phyloP scores from a whole-genome alignment of 2,888 invertebrate species.

The Leptinotarsa tumamoca region DNA sequence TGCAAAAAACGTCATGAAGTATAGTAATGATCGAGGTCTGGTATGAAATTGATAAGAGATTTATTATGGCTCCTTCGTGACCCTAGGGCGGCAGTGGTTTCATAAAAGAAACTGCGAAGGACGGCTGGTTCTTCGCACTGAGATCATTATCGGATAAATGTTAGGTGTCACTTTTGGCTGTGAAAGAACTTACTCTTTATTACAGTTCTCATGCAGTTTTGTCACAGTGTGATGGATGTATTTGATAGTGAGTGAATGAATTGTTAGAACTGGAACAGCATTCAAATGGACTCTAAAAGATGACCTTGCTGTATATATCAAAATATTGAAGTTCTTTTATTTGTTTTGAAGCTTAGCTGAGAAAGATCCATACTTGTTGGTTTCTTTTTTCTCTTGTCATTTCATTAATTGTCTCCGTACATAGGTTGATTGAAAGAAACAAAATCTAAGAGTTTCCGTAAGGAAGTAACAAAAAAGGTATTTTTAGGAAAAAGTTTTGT shows the following conservation, averaged over 20 bases:
- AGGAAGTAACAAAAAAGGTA: no score
- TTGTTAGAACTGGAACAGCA: neutral
- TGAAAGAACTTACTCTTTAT: neutral
- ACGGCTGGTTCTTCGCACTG: neutral
- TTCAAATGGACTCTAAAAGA: neutral
- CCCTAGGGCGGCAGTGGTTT: neutral
- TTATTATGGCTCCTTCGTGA: neutral
- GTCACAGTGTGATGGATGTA: neutral
- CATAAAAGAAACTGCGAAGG: neutral
- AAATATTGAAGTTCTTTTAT: no score
- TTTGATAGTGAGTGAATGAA: neutral
- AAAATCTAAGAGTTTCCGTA: no score
- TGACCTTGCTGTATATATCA: neutral
- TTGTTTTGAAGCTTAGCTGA: no score
- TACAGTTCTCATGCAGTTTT: neutral
- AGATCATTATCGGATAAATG: constrained; percentile 1
- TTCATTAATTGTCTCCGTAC: no score
- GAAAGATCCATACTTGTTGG: no score
- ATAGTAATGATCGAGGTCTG: neutral
- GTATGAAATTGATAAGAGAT: neutral
- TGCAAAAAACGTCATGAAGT: neutral
- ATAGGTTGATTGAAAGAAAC: no score
- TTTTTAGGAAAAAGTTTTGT: no score
- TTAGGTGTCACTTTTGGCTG: neutral
- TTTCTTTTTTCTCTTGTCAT: no score